A percentile compares a stretch with the other conserved stretches of the same genome.
These are phyloP conservation scores for Noctua janthe DNA, from an alignment of 2,888 invertebrate species.

Conservation along the genomic window DNA sequence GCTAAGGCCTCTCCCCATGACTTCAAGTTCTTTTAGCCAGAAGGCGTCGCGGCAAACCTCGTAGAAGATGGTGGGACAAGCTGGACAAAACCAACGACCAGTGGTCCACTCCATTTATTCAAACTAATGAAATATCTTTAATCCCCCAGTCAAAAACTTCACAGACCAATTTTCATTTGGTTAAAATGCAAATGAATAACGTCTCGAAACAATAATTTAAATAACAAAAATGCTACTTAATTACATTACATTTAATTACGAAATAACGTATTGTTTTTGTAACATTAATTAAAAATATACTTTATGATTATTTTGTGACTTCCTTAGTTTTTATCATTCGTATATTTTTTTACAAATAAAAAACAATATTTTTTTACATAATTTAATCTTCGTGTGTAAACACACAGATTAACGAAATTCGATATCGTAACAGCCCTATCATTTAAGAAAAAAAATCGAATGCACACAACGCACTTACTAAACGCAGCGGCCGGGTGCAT, in stretches of 20 bases:
- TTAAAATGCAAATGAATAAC: slow-evolving; percentile 11
- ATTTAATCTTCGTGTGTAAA: not conserved
- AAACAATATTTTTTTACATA: not conserved
- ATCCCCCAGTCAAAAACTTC: not conserved
- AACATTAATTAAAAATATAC: not conserved
- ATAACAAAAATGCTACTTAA: not conserved
- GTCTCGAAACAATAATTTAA: not conserved
- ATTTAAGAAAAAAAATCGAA: slow-evolving; percentile 71
- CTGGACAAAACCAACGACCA: no score
- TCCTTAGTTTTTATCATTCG: slow-evolving; percentile 36
- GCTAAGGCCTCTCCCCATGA: no score
- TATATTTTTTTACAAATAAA: not conserved
- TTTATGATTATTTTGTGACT: not conserved
- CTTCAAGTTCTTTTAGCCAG: no score
- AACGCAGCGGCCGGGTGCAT: slow-evolving; percentile 71
- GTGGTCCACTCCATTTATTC: not conserved
- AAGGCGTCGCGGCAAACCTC: no score
- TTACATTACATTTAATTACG: not conserved
- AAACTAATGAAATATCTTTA: not conserved
- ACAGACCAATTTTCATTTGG: not conserved
- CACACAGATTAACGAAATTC: slow-evolving; percentile 40
- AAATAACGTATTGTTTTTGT: slow-evolving; percentile 26
- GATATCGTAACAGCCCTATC: slow-evolving; percentile 64
- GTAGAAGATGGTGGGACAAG: no score
- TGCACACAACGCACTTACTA: slow-evolving; percentile 77